Conservation (phyloP, 2,888 invertebrate genomes). For the Polydrusus cervinus region DNA sequence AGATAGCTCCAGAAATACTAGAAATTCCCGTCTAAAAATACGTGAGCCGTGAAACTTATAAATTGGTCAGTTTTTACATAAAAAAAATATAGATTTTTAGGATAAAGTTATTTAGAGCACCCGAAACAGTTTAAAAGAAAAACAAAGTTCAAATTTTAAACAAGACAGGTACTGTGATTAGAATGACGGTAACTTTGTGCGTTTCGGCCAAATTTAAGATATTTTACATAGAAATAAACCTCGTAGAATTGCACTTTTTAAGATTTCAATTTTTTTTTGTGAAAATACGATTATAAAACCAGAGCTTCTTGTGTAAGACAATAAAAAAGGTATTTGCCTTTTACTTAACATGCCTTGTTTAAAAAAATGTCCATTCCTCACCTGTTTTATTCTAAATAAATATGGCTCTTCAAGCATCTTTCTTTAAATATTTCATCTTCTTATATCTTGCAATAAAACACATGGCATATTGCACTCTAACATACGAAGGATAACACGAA, state of each 20-base stretch:
- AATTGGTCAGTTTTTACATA: background rate
- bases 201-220: conserved; percentile 15
- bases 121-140: conserved; percentile 29
- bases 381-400: conserved; percentile 34
- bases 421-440: conserved; percentile 17
- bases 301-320: background rate
- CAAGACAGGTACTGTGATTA: conserved; percentile 9
- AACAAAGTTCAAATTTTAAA: conserved; percentile 19
- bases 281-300: background rate
- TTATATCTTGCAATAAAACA: conserved; percentile 34
- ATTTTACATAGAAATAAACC: too few species aligned
- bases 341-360: conserved; percentile 18
- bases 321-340: background rate
- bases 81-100: background rate
- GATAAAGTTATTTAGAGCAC: conserved; percentile 26
- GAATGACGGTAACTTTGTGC: conserved; percentile 2
- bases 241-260: background rate
- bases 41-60: too few species aligned
- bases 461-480: conserved; percentile 5
- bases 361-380: conserved; percentile 12
- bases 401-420: conserved; percentile 39
- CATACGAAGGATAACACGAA: too few species aligned
- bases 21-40: too few species aligned
- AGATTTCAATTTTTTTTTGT: too few species aligned
- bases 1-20: too few species aligned